phyloP scores from a whole-genome alignment of 2,797 vertebrate genomes.

The Atherinosoma microstoma region DNA sequence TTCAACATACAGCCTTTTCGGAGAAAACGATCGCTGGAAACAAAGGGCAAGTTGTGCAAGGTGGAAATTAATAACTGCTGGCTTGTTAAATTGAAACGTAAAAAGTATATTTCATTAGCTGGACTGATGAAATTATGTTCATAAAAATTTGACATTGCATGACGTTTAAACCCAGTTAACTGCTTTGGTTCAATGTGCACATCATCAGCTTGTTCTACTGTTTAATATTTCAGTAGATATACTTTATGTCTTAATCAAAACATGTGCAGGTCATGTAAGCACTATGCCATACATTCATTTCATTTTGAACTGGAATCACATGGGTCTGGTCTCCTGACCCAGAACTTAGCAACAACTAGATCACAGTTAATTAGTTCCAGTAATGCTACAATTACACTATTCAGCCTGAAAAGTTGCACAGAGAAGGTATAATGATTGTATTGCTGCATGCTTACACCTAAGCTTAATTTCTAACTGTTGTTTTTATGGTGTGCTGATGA shows the following conservation, averaged over 20 bases:
- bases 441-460: slow-evolving; percentile 11
- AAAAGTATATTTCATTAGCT: slow-evolving; percentile 21
- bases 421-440: slow-evolving; percentile 23
- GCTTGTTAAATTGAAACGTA: slow-evolving; percentile 11
- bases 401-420: slow-evolving; percentile 28
- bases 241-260: not conserved
- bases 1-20: slow-evolving; percentile 34
- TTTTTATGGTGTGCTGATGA: not conserved
- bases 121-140: slow-evolving; percentile 2
- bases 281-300: slow-evolving; percentile 38
- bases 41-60: slow-evolving; percentile 66
- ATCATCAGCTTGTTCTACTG: not conserved
- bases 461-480: slow-evolving; percentile 11
- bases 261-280: slow-evolving; percentile 3
- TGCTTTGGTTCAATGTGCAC: not conserved
- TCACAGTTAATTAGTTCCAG: slow-evolving; percentile 70
- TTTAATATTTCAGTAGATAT: not conserved
- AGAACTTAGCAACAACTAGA: slow-evolving; percentile 53
- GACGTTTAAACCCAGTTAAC: not conserved
- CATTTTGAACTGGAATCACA: slow-evolving; percentile 65
- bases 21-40: slow-evolving; percentile 37
- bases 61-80: slow-evolving; percentile 29
- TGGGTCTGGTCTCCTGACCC: slow-evolving; percentile 75
- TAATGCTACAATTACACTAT: slow-evolving; percentile 48
- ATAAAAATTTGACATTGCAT: not conserved